These are phyloP conservation scores for Pseudochromis fuscus DNA, from an alignment of 2,797 vertebrate genomes.

Conservation along the genomic window DNA sequence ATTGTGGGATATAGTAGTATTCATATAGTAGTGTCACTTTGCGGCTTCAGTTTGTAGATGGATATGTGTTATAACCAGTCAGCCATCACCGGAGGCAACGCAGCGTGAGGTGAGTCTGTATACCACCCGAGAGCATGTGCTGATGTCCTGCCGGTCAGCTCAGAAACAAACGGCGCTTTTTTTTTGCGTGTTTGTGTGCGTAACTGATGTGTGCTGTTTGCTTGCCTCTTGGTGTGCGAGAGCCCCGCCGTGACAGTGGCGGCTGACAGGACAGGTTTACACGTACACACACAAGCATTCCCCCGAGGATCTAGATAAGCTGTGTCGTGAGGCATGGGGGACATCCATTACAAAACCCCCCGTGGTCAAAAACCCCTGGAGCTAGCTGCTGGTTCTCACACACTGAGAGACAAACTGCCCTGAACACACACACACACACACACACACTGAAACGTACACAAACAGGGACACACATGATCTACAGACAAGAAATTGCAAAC, in stretches of 20 bases:
- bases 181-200: conserved; percentile 6
- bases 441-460: no score
- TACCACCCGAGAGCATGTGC: conserved; percentile 37
- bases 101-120: conserved; percentile 39
- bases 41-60: conserved; percentile 17
- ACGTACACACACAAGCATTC: conserved; percentile 40
- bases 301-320: conserved; percentile 72
- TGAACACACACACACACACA: conserved; percentile 26
- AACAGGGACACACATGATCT: conserved; percentile 45
- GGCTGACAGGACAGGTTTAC: conserved; percentile 70
- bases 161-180: conserved; percentile 42
- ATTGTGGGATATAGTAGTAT: background rate
- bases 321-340: conserved; percentile 64
- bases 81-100: conserved; percentile 36
- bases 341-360: conserved; percentile 77
- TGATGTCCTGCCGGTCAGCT: conserved; percentile 52
- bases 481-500: conserved; percentile 55
- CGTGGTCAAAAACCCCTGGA: conserved; percentile 68
- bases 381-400: conserved; percentile 67
- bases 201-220: conserved; percentile 47
- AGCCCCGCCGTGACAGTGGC: conserved; percentile 53
- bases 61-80: conserved; percentile 48
- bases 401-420: conserved; percentile 75
- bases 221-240: conserved; percentile 56
- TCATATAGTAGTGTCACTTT: conserved; percentile 6